Conservation (phyloP, 2,888 invertebrate species). For the Tenthredo notha region DNA sequence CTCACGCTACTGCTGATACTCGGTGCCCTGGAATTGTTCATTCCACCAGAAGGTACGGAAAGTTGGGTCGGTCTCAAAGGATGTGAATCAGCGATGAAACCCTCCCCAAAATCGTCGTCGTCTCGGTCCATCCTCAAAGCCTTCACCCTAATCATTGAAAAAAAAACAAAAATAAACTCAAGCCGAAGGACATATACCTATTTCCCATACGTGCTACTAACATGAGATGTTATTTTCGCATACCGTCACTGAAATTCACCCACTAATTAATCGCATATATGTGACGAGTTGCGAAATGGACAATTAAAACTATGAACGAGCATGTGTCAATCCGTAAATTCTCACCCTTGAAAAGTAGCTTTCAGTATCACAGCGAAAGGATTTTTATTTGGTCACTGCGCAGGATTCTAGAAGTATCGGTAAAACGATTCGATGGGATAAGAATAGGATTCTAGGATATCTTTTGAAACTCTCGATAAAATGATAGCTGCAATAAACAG, state of each 20-base stretch:
- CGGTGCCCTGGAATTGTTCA: constrained; percentile 75
- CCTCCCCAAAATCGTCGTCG: constrained; percentile 79
- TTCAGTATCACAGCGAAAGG: not conserved
- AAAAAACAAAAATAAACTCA: constrained; percentile 16
- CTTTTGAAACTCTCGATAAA: not conserved
- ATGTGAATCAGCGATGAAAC: constrained; percentile 81
- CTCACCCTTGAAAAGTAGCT: not conserved
- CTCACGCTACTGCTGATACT: constrained; percentile 81
- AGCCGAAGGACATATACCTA: not conserved
- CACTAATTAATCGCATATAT: not conserved
- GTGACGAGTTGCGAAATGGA: not conserved
- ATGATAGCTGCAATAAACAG: not conserved
- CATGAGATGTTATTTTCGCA: not conserved
- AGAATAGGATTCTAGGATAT: not conserved
- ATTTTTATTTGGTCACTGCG: not conserved
- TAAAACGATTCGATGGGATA: not conserved
- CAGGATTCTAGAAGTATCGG: not conserved
- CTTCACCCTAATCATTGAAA: not conserved
- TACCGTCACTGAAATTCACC: not conserved
- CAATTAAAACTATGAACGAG: too few species aligned
- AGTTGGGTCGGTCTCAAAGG: constrained; percentile 80
- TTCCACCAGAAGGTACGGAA: constrained; percentile 76
- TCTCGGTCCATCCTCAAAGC: constrained; percentile 71
- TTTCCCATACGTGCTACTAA: not conserved
- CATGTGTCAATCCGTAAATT: not conserved